A percentile compares a stretch with the other conserved stretches of the same genome.
phyloP scores from a whole-genome alignment of 1,140 invertebrate species.

The Holcopasites calliopsidis region DNA sequence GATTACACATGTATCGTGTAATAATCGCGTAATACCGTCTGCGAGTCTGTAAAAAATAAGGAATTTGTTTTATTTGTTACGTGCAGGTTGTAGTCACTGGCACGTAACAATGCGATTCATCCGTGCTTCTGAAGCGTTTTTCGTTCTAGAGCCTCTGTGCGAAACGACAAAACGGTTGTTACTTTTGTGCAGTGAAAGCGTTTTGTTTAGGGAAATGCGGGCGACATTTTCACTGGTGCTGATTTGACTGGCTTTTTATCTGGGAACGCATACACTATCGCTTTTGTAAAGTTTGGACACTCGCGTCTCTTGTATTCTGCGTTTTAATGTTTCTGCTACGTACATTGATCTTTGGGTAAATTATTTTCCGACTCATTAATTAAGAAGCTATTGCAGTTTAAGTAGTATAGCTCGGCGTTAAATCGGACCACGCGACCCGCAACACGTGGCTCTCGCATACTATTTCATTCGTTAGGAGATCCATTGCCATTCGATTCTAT shows the following conservation, averaged over 20 bases:
- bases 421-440: not conserved
- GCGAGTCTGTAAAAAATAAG: constrained; percentile 1
- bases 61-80: not conserved
- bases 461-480: not conserved
- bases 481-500: not conserved
- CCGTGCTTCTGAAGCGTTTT: not conserved
- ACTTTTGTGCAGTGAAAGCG: not conserved
- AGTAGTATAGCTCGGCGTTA: not conserved
- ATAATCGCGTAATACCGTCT: not conserved
- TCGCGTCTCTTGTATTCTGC: no score
- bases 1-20: not conserved
- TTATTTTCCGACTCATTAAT: no score
- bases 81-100: not conserved
- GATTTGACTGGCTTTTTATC: no score
- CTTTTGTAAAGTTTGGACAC: not conserved
- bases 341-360: not conserved
- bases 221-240: not conserved
- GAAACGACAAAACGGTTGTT: not conserved
- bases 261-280: no score
- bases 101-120: not conserved
- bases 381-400: not conserved
- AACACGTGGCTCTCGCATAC: not conserved
- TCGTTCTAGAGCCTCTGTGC: no score
- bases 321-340: not conserved
- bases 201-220: not conserved